Percentiles rank a stretch among this genome's conserved stretches.
Evolutionary conservation across 1,140 invertebrate genomes (phyloP).

Genomic region (Venustaconcha ellipsiformis): DNA sequence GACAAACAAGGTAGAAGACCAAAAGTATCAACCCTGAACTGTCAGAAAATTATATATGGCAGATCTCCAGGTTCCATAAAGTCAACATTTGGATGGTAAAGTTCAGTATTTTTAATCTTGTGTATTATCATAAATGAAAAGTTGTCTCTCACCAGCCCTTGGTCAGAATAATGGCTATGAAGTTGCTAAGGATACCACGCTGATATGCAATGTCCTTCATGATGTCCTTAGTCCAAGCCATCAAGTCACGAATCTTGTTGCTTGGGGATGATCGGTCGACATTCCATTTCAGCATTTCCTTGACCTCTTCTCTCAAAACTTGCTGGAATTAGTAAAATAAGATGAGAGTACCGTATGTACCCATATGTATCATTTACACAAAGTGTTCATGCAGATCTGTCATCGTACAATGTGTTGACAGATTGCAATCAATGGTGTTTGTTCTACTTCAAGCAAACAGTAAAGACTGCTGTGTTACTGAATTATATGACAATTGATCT

Average conservation of each 20-base stretch:
- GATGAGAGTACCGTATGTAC: background rate
- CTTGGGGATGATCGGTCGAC: slow-evolving; percentile 69
- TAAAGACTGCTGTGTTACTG: too few species aligned
- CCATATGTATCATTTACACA: too few species aligned
- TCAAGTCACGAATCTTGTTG: slow-evolving; percentile 69
- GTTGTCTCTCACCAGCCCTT: slow-evolving; percentile 57
- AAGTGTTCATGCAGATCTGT: too few species aligned
- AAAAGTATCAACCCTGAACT: too few species aligned
- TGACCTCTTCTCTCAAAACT: slow-evolving; percentile 67
- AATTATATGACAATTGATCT: too few species aligned
- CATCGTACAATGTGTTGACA: too few species aligned
- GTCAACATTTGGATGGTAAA: background rate
- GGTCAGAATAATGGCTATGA: slow-evolving; percentile 59
- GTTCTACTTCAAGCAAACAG: too few species aligned
- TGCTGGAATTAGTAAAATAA: slow-evolving; percentile 40
- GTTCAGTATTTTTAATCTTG: too few species aligned
- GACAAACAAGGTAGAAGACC: too few species aligned
- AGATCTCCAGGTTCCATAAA: too few species aligned
- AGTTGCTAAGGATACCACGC: slow-evolving; percentile 61
- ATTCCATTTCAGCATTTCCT: slow-evolving; percentile 68
- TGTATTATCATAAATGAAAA: background rate
- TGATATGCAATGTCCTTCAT: slow-evolving; percentile 69
- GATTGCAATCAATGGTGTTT: too few species aligned
- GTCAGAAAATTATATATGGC: too few species aligned
- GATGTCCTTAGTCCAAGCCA: slow-evolving; percentile 69